phyloP scores from a whole-genome alignment of 2,797 vertebrate genomes.

The Setipinna tenuifilis region DNA sequence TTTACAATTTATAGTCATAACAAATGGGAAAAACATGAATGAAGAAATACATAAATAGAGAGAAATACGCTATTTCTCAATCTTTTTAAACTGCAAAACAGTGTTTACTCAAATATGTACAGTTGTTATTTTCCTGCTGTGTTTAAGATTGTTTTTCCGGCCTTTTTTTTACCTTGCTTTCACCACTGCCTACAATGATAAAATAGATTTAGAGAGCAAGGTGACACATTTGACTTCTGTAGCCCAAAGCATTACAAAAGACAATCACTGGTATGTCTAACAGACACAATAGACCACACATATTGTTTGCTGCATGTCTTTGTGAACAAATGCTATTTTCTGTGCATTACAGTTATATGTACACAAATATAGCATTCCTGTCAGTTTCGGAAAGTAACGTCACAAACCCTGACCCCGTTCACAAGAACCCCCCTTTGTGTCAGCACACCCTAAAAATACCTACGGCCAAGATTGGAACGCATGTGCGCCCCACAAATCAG shows the following conservation, averaged over 20 bases:
- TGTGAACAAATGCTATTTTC: background rate
- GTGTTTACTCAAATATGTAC: no score
- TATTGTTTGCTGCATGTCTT: background rate
- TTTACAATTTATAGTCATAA: background rate
- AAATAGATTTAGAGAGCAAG: background rate
- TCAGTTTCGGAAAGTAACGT: background rate
- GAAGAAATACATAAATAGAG: background rate
- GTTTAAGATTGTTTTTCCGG: no score
- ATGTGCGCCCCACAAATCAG: background rate
- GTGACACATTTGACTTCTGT: background rate
- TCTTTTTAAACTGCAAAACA: no score
- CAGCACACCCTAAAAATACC: background rate
- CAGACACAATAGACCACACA: background rate
- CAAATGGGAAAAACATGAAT: background rate
- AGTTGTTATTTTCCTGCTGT: no score
- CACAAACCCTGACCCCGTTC: background rate
- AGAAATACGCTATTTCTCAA: no score
- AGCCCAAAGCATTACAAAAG: background rate
- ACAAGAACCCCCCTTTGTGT: background rate
- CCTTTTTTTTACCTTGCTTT: no score
- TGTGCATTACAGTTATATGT: no score
- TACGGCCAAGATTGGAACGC: background rate
- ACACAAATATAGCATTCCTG: no score
- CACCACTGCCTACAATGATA: background rate
- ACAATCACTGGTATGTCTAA: background rate